Evolutionary conservation across 1,140 invertebrate genomes (phyloP).

Genomic region (Choristoneura fumiferana): DNA sequence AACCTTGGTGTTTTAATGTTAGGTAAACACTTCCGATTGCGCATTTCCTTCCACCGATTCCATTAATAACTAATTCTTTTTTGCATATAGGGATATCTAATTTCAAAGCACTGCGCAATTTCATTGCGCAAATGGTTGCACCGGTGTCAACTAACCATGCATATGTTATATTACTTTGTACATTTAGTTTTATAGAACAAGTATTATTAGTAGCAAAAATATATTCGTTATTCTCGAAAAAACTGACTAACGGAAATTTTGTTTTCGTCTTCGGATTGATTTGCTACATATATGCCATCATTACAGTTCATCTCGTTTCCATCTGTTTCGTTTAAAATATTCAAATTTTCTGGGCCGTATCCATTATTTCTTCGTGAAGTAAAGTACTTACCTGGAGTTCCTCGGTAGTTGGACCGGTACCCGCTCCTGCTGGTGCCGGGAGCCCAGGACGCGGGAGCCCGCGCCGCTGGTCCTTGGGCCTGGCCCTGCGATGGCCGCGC

Average conservation of each 20-base stretch:
- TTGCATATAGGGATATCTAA: constrained; percentile 1
- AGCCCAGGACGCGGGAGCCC: too few species aligned
- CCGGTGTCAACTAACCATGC: background rate
- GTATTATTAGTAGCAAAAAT: background rate
- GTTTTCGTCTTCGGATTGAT: too few species aligned
- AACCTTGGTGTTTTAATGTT: background rate
- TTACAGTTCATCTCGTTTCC: too few species aligned
- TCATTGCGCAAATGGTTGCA: background rate
- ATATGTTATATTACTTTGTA: background rate
- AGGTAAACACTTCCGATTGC: background rate
- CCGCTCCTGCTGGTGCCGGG: too few species aligned
- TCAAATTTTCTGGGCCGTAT: too few species aligned
- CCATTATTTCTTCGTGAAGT: too few species aligned
- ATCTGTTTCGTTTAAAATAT: too few species aligned
- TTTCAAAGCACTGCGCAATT: background rate
- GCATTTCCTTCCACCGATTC: background rate
- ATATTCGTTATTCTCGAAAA: background rate
- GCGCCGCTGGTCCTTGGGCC: too few species aligned
- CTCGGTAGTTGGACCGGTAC: too few species aligned
- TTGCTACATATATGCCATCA: too few species aligned
- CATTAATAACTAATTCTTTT: background rate
- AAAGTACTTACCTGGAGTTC: too few species aligned
- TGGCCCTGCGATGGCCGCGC: too few species aligned
- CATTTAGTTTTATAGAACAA: background rate
- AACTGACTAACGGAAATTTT: background rate